phyloP scores from a whole-genome alignment of 2,797 vertebrate genomes.

The Acanthornis magna region DNA sequence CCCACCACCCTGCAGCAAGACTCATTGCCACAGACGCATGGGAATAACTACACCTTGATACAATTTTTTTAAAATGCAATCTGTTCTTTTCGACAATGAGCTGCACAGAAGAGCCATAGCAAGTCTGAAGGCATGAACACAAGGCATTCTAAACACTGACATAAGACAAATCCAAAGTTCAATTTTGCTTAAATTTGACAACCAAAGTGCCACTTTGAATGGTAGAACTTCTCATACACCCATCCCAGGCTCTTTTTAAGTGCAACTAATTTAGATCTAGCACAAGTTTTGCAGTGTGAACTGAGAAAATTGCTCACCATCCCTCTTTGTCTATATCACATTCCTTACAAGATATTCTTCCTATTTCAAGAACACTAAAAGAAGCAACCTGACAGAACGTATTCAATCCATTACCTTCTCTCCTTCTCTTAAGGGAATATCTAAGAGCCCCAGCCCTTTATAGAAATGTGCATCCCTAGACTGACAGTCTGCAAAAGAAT shows the following conservation, averaged over 20 bases:
- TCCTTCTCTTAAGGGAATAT: not conserved
- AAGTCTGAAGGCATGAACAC: not conserved
- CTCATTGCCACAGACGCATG: not conserved
- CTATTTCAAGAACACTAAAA: not conserved
- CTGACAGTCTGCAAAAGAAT: not conserved
- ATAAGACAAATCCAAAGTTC: not conserved
- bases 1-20: not conserved
- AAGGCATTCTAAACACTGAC: not conserved
- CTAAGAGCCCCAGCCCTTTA: not conserved
- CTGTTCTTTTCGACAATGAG: not conserved
- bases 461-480: not conserved
- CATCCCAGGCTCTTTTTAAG: not conserved
- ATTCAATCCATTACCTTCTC: not conserved
- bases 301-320: not conserved
- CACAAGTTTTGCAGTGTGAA: not conserved
- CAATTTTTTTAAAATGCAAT: not conserved
- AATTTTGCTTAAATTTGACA: not conserved
- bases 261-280: not conserved
- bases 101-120: not conserved
- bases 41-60: not conserved
- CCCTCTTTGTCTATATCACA: not conserved
- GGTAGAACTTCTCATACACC: not conserved
- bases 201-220: not conserved
- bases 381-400: not conserved
- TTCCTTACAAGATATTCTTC: not conserved